These are phyloP conservation scores for Phaethon lepturus DNA, from an alignment of 2,113 vertebrate species.

Conservation along the genomic window DNA sequence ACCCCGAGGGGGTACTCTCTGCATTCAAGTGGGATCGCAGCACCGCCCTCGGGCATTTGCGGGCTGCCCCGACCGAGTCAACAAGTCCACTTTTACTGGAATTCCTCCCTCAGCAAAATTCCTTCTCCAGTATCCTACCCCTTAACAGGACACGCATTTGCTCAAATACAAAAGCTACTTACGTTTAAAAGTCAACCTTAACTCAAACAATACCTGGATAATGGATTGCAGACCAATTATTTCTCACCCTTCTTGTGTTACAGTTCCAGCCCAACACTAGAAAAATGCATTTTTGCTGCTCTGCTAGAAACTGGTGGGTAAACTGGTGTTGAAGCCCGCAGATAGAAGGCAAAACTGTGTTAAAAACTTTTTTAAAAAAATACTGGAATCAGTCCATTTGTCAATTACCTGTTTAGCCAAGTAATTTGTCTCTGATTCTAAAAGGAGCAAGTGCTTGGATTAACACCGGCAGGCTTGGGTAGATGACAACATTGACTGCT, in stretches of 20 bases:
- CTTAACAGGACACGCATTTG: background rate
- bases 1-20: accelerated
- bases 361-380: background rate
- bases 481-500: background rate
- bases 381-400: background rate
- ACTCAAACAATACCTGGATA: conserved; percentile 41
- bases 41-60: accelerated
- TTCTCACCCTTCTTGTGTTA: conserved; percentile 31
- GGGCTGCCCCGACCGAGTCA: background rate
- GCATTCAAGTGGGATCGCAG: background rate
- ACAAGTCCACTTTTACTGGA: background rate
- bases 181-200: conserved; percentile 32
- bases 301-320: accelerated
- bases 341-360: background rate
- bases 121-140: background rate
- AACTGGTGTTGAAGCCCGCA: background rate
- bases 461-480: background rate
- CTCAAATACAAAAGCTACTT: conserved; percentile 5
- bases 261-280: background rate
- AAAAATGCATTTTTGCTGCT: background rate
- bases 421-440: background rate
- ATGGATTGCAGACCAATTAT: conserved; percentile 24
- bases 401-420: background rate
- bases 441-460: background rate
- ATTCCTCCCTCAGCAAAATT: conserved; percentile 22